Percentiles rank a stretch among this genome's conserved stretches.
These are phyloP conservation scores for Tachuris rubrigastra DNA, from an alignment of 2,113 vertebrate genomes.

Conservation along the genomic window DNA sequence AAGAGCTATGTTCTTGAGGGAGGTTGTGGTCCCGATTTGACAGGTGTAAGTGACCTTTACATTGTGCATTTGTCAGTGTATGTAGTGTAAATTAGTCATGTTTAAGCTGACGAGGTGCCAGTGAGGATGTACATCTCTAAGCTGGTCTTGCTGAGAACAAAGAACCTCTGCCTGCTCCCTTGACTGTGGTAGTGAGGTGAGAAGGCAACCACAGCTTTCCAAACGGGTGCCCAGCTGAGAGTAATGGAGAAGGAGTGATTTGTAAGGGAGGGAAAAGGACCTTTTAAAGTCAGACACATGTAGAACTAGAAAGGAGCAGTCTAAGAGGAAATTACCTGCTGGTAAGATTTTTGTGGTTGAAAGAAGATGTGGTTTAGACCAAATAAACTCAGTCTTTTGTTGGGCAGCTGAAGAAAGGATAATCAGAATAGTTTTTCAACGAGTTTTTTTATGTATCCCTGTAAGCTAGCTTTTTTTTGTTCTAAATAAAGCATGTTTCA, in stretches of 20 bases:
- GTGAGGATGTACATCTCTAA: neutral
- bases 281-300: neutral
- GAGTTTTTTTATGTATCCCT: neutral
- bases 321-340: neutral
- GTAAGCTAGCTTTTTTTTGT: neutral
- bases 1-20: neutral
- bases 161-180: neutral
- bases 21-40: neutral
- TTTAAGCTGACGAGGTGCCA: neutral
- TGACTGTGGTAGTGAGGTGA: neutral
- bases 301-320: neutral
- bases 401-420: neutral
- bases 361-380: neutral
- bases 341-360: neutral
- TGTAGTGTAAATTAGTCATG: neutral
- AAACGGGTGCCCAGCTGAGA: neutral
- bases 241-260: neutral
- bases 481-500: neutral
- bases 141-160: neutral
- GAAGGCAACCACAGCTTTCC: neutral
- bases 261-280: neutral
- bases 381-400: neutral
- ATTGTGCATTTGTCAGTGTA: neutral
- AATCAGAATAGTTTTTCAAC: neutral
- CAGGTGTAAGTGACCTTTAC: neutral